A percentile compares a stretch with the other conserved stretches of the same genome.
Evolutionary conservation across 2,113 vertebrate species (phyloP).

Genomic region (Callaeas wilsoni): DNA sequence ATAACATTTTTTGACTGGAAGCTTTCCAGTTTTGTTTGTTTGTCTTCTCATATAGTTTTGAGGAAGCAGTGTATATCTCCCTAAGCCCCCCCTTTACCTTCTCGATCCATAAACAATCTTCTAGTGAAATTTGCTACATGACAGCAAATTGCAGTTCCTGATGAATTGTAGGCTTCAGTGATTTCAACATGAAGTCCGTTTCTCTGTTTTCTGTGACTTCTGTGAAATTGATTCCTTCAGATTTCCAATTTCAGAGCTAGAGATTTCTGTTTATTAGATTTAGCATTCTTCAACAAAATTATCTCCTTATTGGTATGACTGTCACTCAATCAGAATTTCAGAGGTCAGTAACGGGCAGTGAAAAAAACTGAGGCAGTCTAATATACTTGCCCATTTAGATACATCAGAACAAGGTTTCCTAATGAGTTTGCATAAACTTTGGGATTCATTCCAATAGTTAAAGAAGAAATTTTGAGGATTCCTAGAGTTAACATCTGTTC

Average conservation of each 20-base stretch:
- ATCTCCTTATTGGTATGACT: not conserved
- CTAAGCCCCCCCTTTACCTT: not conserved
- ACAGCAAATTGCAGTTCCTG: not conserved
- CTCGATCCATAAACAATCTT: not conserved
- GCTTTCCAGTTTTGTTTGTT: not conserved
- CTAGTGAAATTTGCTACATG: not conserved
- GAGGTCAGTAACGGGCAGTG: not conserved
- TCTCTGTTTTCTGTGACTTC: not conserved
- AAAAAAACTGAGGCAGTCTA: not conserved
- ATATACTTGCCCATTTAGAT: not conserved
- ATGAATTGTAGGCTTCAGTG: not conserved
- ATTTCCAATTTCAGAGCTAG: not conserved
- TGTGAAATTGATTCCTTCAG: conserved; percentile 5
- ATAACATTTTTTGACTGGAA: not conserved
- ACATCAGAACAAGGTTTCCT: not conserved
- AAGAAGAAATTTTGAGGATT: not conserved
- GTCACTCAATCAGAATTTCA: not conserved
- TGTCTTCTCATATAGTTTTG: not conserved
- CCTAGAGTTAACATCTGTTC: not conserved
- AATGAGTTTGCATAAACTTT: not conserved
- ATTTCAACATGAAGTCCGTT: not conserved
- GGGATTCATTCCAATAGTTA: not conserved
- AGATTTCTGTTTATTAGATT: conserved; percentile 8
- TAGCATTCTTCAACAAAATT: not conserved
- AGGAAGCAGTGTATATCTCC: not conserved